Evolutionary conservation across 2,888 invertebrate species (phyloP), one percentile per base, ranked within the genome.

Genomic region (Dynastes maya): DNA sequence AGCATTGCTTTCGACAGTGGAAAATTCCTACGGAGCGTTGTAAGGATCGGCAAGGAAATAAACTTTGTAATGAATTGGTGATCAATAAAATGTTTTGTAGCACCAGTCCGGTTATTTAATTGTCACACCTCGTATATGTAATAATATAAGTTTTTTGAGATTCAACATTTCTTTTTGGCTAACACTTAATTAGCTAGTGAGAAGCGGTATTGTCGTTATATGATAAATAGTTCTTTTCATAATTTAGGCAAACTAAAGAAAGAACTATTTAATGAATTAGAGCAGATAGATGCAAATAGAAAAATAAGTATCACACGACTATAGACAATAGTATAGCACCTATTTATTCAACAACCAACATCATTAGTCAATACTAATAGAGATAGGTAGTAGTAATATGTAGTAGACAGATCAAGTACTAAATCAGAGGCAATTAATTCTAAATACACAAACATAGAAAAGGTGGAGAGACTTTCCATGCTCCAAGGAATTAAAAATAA

Each of bases 251-350:
- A 72, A 58, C 40, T 13, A n/a, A 22, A 49, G 9, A n/a, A 13
- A 45, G 11, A 27, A 37, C 9, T 49, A 27, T 45, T 74, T 29
- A 74, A 45, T 45, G 45, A 9, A 13, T 29, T 11, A 11, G 11
- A 45, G 13, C 51, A n/a, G 22, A 61, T 51, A 74, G 72, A 63
- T 9, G 61, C 40, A 45, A 74, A 61, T 74, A 74, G 58, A 74
- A 74, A 74, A 74, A 74, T 74, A 74, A 74, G 72, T 74, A 61
- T 74, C 61, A 74, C 72, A 40, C 55, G 55, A 74, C 72, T 32
- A 61, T 68, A 51, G 22, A 27, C 11, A 40, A 51, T 9, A 8
- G 6, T 68, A 51, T 61, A 74, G 72, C 61, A 61, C 72, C 72
- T 74, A 65, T 65, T n/a, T 74, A 27, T 58, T 61, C 22, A 74